Base-by-base conservation (phyloP, 1,140 invertebrate genomes). In the Saxidomus purpurata region DNA sequence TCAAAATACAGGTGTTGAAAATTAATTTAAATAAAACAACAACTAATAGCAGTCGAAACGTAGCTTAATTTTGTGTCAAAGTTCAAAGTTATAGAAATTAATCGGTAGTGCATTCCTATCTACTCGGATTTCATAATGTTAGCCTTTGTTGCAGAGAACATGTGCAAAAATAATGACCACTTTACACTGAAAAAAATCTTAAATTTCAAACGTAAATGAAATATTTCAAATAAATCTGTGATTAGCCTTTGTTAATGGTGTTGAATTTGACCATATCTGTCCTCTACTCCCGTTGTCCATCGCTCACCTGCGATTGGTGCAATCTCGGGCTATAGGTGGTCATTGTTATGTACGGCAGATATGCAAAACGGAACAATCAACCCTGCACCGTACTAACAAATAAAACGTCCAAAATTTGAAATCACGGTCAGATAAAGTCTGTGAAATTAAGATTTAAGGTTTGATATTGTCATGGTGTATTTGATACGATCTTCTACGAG, bases 141-240 rank as follows among this genome's bases (percentile, higher is more conserved):
- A 71, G 2, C 34, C 25, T 71, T 71, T 71, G 67, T 71, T 71
- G 67, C 67, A 71, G 34, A 31, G 67, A 34, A 71, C 67, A 71
- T 71, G 67, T 71, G 67, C 67, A 71, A 71, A 71, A 71, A 71
- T 71, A 71, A 71, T 71, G 67, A 71, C 67, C 34, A 71, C 36
- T 36, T 38, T 71, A 67, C 25, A 28, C 13, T 71, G 13, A 3
- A 19, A 38, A 71, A 36, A 71, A 38, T n/a, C 67, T 71, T 71
- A 71, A 38, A 71, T 71, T 71, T 71, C 67, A 71, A 71, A 71
- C 36, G 67, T 28, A 71, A 28, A 71, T 31, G 67, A 71, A 71
- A 36, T 71, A 71, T 38, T 38, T 71, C 34, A 71, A 71, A 71
- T 71, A 17, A 36, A 71, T 38, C 67, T 71, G 67, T 40, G 36